Conservation (phyloP, 2,797 vertebrate species). For the Cygnus olor region DNA sequence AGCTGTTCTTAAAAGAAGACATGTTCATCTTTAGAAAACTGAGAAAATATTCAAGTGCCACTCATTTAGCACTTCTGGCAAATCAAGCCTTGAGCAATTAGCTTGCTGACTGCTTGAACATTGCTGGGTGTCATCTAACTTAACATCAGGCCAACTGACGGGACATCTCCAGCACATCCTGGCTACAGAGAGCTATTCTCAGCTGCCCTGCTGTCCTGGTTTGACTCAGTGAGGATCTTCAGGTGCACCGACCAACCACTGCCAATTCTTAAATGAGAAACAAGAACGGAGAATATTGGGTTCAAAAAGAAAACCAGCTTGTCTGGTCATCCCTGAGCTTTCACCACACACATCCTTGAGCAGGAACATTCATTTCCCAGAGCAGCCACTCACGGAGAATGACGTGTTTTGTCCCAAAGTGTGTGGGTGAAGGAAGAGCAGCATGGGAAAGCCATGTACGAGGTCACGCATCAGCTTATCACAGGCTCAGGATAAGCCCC, state of each 20-base stretch:
- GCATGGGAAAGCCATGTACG: not conserved
- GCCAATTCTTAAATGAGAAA: not conserved
- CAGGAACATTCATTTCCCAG: not conserved
- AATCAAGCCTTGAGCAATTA: not conserved
- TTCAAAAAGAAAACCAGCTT: not conserved
- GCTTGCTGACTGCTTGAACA: not conserved
- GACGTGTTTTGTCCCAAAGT: not conserved
- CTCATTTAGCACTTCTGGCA: not conserved
- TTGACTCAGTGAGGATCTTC: not conserved
- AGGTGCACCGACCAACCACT: not conserved
- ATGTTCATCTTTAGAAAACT: not conserved
- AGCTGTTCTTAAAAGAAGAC: slow-evolving; percentile 35
- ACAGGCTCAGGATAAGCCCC: not conserved
- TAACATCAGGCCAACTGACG: not conserved
- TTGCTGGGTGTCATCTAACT: not conserved
- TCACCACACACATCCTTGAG: not conserved
- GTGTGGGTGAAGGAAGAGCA: not conserved
- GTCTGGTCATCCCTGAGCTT: not conserved
- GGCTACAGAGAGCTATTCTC: not conserved
- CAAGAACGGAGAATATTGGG: not conserved
- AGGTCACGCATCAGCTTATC: not conserved
- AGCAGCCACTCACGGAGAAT: not conserved
- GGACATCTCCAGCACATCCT: not conserved
- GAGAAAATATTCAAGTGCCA: slow-evolving; percentile 13
- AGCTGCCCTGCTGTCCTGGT: not conserved